These are phyloP conservation scores for Strongylocentrotus purpuratus DNA, from an alignment of 35 echinoderm and acorn worm species.

Conservation along the genomic window DNA sequence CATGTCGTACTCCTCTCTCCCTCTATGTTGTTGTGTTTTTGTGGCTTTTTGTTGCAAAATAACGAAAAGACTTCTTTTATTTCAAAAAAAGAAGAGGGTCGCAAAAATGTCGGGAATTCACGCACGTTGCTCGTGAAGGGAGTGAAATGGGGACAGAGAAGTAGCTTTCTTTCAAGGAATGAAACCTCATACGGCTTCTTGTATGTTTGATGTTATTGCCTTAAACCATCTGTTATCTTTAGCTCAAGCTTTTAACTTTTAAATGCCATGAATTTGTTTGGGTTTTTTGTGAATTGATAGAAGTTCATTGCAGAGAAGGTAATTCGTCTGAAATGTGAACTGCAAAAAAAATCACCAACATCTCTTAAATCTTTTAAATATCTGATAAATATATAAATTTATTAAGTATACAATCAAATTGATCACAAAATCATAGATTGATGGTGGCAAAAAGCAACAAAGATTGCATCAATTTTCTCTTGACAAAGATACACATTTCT, in stretches of 20 bases:
- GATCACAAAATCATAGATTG: neutral
- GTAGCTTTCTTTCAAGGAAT: neutral
- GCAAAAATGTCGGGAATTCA: neutral
- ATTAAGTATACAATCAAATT: neutral
- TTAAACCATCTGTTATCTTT: neutral
- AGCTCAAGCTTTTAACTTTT: neutral
- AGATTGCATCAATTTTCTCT: neutral
- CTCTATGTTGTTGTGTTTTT: neutral
- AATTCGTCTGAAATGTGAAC: no score
- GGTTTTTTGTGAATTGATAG: neutral
- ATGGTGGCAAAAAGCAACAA: neutral
- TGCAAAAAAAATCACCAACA: no score
- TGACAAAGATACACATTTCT: neutral
- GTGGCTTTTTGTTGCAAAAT: constrained; percentile 11
- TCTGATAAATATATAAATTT: neutral
- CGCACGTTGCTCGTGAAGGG: neutral
- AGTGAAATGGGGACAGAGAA: neutral
- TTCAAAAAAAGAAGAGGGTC: neutral
- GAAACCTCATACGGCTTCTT: neutral
- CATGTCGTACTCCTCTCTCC: neutral
- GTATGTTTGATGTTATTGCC: neutral
- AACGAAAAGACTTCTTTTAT: neutral
- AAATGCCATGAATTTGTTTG: neutral
- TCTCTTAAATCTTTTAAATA: no score
- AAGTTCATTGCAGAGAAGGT: neutral